Conservation (phyloP, 1,140 invertebrate genomes). For the Neodiprion pinetum region DNA sequence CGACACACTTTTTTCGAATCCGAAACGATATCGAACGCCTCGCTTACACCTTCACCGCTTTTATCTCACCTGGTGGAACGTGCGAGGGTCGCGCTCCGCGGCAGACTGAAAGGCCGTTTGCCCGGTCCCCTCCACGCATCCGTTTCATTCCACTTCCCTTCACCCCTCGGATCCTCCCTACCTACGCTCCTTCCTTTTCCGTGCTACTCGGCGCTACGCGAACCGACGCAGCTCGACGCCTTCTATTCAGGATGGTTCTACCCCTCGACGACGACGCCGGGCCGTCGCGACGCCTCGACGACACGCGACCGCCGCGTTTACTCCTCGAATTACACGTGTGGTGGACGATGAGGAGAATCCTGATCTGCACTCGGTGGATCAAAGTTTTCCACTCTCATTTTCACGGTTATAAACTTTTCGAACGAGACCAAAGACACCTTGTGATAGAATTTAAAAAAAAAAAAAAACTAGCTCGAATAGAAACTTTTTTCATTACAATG, state of each 20-base stretch:
- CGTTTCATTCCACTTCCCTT: background rate
- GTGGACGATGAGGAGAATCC: slow-evolving; percentile 20
- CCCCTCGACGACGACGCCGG: too few relatives aligned
- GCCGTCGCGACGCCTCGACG: background rate
- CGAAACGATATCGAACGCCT: too few relatives aligned
- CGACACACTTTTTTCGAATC: too few relatives aligned
- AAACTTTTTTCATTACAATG: too few relatives aligned
- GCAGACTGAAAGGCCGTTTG: background rate
- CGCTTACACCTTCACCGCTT: background rate
- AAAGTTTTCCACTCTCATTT: background rate
- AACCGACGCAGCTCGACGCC: too few relatives aligned
- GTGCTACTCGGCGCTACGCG: background rate
- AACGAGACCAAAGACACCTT: slow-evolving; percentile 11
- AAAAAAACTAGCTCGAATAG: too few relatives aligned
- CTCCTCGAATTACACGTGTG: too few relatives aligned
- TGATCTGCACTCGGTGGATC: too few relatives aligned
- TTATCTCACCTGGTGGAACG: background rate
- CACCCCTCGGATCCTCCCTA: background rate
- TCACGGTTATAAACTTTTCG: slow-evolving; percentile 19
- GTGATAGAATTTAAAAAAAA: too few relatives aligned
- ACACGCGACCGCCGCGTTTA: background rate
- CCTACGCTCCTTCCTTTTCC: background rate
- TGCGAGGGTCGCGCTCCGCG: background rate
- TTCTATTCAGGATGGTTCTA: too few relatives aligned
- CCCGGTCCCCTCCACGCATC: background rate